Percentiles rank a stretch among this genome's conserved stretches.
Evolutionary conservation across 2,113 vertebrate species (phyloP).

Genomic region (Cheirogaleus medius): DNA sequence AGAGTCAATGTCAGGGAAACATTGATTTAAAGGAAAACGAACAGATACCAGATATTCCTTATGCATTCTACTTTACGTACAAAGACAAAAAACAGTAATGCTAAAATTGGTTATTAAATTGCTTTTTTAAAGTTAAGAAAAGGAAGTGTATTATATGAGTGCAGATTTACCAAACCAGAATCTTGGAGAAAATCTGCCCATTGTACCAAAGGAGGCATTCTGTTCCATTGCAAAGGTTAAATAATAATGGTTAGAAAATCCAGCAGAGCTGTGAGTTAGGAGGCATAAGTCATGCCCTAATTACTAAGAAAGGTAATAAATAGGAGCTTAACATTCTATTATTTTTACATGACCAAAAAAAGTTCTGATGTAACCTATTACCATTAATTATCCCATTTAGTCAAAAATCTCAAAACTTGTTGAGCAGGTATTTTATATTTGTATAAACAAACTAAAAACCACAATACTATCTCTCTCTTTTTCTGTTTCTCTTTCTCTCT

Average conservation of each 20-base stretch:
- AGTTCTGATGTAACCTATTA: neutral
- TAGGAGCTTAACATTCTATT: neutral
- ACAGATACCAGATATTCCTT: neutral
- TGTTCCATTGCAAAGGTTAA: neutral
- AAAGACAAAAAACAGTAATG: neutral
- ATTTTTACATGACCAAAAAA: neutral
- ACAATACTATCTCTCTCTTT: too few relatives aligned
- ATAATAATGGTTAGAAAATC: neutral
- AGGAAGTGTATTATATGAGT: neutral
- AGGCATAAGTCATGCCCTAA: neutral
- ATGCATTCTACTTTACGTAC: neutral
- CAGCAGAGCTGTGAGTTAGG: neutral
- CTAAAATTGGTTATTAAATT: neutral
- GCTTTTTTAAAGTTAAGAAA: neutral
- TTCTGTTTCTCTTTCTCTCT: neutral
- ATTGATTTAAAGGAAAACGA: neutral
- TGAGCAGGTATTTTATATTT: neutral
- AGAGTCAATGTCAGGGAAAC: neutral
- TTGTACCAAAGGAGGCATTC: neutral
- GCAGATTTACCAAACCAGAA: neutral
- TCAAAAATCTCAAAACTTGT: neutral
- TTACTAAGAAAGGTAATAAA: neutral
- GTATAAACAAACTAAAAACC: neutral
- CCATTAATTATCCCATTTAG: neutral
- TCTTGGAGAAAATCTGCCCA: neutral